These are phyloP conservation scores for Bombus breviceps DNA, from an alignment of 1,140 invertebrate genomes.

Conservation along the genomic window DNA sequence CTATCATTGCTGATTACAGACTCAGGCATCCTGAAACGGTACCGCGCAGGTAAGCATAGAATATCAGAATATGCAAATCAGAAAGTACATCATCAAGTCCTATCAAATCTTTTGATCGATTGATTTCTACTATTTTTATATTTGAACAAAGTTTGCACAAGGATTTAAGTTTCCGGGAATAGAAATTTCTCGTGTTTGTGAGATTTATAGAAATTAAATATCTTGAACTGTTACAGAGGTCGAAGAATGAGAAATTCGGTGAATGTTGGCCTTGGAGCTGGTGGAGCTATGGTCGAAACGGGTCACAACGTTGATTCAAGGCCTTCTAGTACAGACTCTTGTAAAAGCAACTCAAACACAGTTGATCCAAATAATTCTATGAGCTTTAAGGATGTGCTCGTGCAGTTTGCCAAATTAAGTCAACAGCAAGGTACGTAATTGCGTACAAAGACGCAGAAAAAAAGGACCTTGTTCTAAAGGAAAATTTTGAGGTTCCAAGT, in stretches of 20 bases:
- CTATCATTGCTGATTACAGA: conserved; percentile 92
- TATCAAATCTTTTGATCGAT: no score
- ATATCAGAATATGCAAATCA: no score
- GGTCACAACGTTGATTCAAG: conserved; percentile 78
- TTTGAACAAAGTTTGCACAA: no score
- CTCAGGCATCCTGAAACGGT: conserved; percentile 88
- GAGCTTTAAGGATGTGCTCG: conserved; percentile 90
- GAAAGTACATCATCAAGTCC: no score
- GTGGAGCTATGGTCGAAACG: conserved; percentile 80
- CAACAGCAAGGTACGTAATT: conserved; percentile 80
- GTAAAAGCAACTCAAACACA: conserved; percentile 79
- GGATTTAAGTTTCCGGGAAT: background rate
- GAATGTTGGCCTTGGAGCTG: conserved; percentile 76
- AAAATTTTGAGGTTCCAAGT: no score
- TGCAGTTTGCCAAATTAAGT: conserved; percentile 88
- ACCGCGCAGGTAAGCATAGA: conserved; percentile 82
- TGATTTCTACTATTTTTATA: no score
- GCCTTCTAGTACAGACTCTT: conserved; percentile 83
- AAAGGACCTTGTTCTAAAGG: no score
- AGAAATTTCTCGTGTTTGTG: conserved; percentile 11
- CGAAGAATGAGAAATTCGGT: conserved; percentile 81
- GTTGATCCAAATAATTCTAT: conserved; percentile 76
- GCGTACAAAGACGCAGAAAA: no score
- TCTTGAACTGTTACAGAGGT: conserved; percentile 68
- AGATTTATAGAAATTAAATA: no score